Evolutionary conservation across 1,140 invertebrate species (phyloP).

Genomic region (Bicyclus anynana): DNA sequence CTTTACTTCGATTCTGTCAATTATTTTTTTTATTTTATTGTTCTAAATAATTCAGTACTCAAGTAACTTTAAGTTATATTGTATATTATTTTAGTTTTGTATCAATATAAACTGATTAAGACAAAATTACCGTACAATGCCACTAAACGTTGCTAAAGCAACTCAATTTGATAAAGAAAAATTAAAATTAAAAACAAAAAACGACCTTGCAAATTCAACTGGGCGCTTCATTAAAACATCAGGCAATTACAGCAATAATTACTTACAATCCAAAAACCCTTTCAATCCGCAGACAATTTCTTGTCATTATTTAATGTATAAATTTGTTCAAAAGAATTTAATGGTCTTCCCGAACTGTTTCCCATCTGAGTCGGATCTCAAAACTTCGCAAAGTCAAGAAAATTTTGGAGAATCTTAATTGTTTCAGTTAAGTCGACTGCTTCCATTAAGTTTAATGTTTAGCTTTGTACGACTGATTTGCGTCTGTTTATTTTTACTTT

Average conservation of each 20-base stretch:
- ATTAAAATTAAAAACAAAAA: no score
- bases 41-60: no score
- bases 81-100: no score
- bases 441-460: slow-evolving; percentile 38
- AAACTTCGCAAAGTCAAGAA: slow-evolving; percentile 45
- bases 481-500: slow-evolving; percentile 8
- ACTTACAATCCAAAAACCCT: slow-evolving; percentile 25
- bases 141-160: no score
- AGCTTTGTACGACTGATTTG: slow-evolving; percentile 18
- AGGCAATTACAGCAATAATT: slow-evolving; percentile 8
- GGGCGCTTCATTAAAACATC: neutral
- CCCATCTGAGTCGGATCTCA: slow-evolving; percentile 27
- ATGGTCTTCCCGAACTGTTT: slow-evolving; percentile 36
- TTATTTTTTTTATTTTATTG: no score
- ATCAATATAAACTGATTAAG: no score
- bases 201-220: neutral
- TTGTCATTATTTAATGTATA: slow-evolving; percentile 31
- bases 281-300: slow-evolving; percentile 24
- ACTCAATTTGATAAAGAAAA: no score
- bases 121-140: no score
- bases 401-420: slow-evolving; percentile 48
- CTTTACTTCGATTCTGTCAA: no score
- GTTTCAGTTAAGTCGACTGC: slow-evolving; percentile 43
- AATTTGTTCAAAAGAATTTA: slow-evolving; percentile 59
- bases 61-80: no score